Base-by-base conservation (phyloP, 2,797 vertebrate species). In the Myotis myotis region DNA sequence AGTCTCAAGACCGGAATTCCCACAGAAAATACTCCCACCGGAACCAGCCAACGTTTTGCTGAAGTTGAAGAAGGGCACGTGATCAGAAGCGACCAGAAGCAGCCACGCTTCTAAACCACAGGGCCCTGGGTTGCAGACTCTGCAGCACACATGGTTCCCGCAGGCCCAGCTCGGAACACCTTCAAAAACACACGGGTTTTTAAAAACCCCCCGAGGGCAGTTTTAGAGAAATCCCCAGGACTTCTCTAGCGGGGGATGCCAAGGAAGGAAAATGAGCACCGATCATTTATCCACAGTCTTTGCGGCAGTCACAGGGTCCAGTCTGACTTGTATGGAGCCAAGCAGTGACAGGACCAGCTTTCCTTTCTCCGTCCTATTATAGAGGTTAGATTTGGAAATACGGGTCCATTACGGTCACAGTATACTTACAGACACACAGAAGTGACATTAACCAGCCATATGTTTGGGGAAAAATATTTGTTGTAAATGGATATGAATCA, bases 1-100 rank as follows among this genome's bases (percentile, higher is more conserved):
- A 44, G 95, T 91, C 87, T 87, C 38, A 83, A 86, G 89, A 71
- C 75, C 22, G 33, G 85, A 96, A 94, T 94, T 96, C 92, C 89
- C 96, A 89, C 82, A 92, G 95, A 94, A 96, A 94, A 74, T 41
- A 64, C 41, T 85, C 96, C 89, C 78, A 44, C 19, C n/a, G 79
- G 96, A 95, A 72, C 93, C 82, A 95, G 74, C 60, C 74, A 72
- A 36, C 83, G 66, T 76, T 89, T 75, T 82, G 85, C 53, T 79
- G 47, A 93, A 90, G 84, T 87, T 87, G 33, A 79, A 93, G 84
- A 78, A 70, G 72, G 68, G 51, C 85, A 81, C 0, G 2, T 85
- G 84, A n/a, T 87, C 41, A 91, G 75, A 93, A 89, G 80, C 68
- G 78, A 72, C 25, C 44, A 86, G 89, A 84, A 89, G 55, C 71